Percentiles rank a stretch among this genome's conserved stretches.
phyloP scores from a whole-genome alignment of 1,140 invertebrate genomes.

The Calliphora vicina region DNA sequence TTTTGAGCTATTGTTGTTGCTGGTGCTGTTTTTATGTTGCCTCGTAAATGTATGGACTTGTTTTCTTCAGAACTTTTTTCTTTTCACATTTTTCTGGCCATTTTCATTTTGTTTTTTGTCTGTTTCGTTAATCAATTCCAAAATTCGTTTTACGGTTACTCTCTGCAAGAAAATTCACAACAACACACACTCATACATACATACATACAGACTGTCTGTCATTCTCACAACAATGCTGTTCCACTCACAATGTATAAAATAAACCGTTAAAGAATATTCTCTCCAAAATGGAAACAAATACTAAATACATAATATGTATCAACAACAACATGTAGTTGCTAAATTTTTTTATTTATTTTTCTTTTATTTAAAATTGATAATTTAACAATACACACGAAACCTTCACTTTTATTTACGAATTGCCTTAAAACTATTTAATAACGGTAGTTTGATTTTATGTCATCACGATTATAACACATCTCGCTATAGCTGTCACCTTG shows the following conservation, averaged over 20 bases:
- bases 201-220: not conserved
- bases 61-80: not conserved
- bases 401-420: no score
- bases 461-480: not conserved
- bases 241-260: not conserved
- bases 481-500: not conserved
- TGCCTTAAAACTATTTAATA: not conserved
- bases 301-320: not conserved
- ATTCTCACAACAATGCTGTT: not conserved
- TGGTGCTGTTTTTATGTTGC: not conserved
- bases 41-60: conserved; percentile 8
- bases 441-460: not conserved
- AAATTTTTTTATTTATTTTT: not conserved
- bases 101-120: not conserved
- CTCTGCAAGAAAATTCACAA: not conserved
- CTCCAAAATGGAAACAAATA: not conserved
- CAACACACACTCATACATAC: not conserved
- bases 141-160: not conserved
- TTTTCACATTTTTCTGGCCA: not conserved
- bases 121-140: conserved; percentile 5
- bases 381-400: no score
- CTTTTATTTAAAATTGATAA: no score
- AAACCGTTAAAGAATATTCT: not conserved
- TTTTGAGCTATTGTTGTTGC: not conserved
- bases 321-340: not conserved